Evolutionary conservation across 1,140 invertebrate species (phyloP), one percentile per base, ranked within the genome.

Genomic region (Drosophila truncata): DNA sequence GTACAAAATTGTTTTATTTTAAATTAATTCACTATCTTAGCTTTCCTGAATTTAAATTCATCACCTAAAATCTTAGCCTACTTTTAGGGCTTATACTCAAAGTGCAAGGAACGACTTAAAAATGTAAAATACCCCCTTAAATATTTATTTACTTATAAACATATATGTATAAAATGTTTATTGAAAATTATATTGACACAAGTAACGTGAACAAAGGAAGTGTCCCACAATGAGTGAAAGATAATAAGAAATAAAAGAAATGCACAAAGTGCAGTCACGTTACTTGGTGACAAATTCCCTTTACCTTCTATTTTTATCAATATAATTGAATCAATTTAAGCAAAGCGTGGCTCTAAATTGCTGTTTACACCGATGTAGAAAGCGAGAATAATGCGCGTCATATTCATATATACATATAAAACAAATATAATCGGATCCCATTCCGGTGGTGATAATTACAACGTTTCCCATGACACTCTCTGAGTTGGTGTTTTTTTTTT

Each of bases 371-470:
- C 58, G 37, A 49, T 72, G 39, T 61, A 42, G 50, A 60, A 31
- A 37, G 59, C 13, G 18, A 35, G 29, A 35, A 16, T 54, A 54
- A 54, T 39, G 31, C 33, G 57, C 14, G 46, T 39, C 37, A 55
- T 33, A 74, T 44, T 41, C 18, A 57, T 41, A 49, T 65, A 23
- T 23, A 57, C 33, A 54, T 65, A 49, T 27, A 27, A 49, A 49
- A 49, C 4, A 16, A 42, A 54, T 49, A 50, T 42, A 42, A 33
- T 39, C 58, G 64, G 54, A 37, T n/a, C 25, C 44, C 50, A 46
- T 88, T 83, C 83, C 76, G 79, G 37, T 58, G 71, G 50, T 66
- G 80, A 86, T 86, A 80, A 86, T 86, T 87, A 58, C 57, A 49
- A 72, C 63, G 41, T 42, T 46, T 47, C 25, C 57, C 42, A 42